Evolutionary conservation across 2,888 invertebrate genomes (phyloP), one percentile per base, ranked within the genome.

Genomic region (Drosophila differens): DNA sequence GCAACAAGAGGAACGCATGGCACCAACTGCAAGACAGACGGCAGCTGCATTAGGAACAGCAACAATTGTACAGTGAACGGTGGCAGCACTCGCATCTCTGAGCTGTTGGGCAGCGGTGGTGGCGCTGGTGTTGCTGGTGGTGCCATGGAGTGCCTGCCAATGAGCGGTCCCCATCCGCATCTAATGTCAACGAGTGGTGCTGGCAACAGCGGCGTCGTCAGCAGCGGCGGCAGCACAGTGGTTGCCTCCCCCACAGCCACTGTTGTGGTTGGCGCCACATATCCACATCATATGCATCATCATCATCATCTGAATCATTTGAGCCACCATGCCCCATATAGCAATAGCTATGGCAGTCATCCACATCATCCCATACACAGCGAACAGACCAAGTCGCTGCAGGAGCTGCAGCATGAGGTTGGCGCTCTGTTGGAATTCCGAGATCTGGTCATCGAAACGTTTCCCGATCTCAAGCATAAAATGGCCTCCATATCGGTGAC

Each of bases 341-440:
- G 88, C 80, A 91, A 91, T 44, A 91, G 88, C 70, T 92, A 92
- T 74, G 92, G 90, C 66, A 88, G 90, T 91, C 96, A 96, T 80
- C 96, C 97, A 94, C 97, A 97, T 94, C 95, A 97, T 94, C 85
- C 91, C 74, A 89, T 92, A 67, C 93, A 97, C 94, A 97, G 95
- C 94, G 97, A 97, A 94, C 97, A 97, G 95, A 97, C 97, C 93
- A 97, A 97, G 94, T 97, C 97, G 86, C 95, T 97, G 93, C 97
- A 97, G 95, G 97, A 97, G 95, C 95, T 97, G 94, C 97, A 97
- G 95, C 97, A 97, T 96, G 97, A 97, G 95, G 97, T 97, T 94
- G 97, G 97, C 83, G 97, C 97, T 90, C 94, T 97, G 91, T 95
- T 97, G 94, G 97, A 97, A 95, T 97, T 97, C 94, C 96, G 97